These are phyloP conservation scores for Alosa sapidissima DNA, from an alignment of 2,797 vertebrate genomes.

Conservation along the genomic window DNA sequence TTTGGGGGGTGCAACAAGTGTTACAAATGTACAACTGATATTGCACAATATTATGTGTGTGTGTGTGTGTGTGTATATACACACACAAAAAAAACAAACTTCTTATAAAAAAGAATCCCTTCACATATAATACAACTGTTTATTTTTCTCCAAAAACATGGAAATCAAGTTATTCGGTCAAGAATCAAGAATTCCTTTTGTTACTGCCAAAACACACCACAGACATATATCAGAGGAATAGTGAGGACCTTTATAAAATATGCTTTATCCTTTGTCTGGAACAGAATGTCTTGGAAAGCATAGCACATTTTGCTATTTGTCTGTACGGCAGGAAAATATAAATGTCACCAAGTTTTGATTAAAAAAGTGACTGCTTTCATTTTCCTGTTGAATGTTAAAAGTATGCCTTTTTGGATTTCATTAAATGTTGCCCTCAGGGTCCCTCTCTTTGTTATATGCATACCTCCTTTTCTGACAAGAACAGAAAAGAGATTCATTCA, in stretches of 20 bases:
- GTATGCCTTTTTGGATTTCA: conserved; percentile 3
- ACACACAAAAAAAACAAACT: too few species aligned
- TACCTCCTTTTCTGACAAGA: conserved; percentile 13
- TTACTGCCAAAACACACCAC: not conserved
- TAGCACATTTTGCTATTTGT: not conserved
- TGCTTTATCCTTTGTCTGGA: not conserved
- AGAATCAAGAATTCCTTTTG: not conserved
- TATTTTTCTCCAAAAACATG: not conserved
- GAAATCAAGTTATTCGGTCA: not conserved
- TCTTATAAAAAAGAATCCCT: not conserved
- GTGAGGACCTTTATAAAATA: not conserved
- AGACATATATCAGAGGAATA: not conserved
- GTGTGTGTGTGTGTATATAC: too few species aligned
- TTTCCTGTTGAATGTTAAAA: conserved; percentile 23
- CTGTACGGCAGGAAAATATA: not conserved
- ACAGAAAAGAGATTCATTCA: not conserved
- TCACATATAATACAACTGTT: not conserved
- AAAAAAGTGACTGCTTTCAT: conserved; percentile 24
- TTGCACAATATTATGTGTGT: not conserved
- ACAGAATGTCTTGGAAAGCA: not conserved
- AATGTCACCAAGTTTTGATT: conserved; percentile 25
- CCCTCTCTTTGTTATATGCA: not conserved
- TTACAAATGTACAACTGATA: not conserved
- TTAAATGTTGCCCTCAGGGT: conserved; percentile 19
- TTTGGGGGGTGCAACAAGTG: not conserved